Evolutionary conservation across 2,797 vertebrate genomes (phyloP).

Genomic region (Perodicticus potto): DNA sequence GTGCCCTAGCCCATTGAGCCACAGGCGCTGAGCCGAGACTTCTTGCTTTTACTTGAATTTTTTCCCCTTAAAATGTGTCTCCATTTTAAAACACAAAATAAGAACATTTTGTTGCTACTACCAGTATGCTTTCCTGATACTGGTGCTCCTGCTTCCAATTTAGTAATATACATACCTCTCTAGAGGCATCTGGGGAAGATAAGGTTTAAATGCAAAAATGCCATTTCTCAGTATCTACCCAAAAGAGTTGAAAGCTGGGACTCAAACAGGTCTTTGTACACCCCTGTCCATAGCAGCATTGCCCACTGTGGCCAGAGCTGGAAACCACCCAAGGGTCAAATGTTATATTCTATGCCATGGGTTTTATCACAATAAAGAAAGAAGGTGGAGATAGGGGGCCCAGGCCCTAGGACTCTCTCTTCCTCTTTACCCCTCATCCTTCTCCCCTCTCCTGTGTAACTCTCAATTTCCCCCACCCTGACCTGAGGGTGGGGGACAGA

Average conservation of each 20-base stretch:
- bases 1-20: too few species aligned
- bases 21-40: too few species aligned
- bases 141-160: too few species aligned
- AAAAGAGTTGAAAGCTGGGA: not conserved
- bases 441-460: not conserved
- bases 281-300: not conserved
- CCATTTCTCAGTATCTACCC: not conserved
- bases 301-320: not conserved
- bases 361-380: not conserved
- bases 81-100: constrained; percentile 28
- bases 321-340: not conserved
- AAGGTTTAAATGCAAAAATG: not conserved
- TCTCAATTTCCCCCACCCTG: not conserved
- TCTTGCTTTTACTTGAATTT: constrained; percentile 23
- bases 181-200: not conserved
- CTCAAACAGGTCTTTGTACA: not conserved
- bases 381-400: not conserved
- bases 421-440: not conserved
- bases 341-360: not conserved
- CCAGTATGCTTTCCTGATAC: not conserved
- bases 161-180: not conserved
- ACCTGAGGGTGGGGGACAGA: accelerated
- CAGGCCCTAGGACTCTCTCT: not conserved
- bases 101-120: not conserved
- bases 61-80: not conserved